phyloP scores from a whole-genome alignment of 2,797 vertebrate species.

The Oceanodroma leucorhoa region DNA sequence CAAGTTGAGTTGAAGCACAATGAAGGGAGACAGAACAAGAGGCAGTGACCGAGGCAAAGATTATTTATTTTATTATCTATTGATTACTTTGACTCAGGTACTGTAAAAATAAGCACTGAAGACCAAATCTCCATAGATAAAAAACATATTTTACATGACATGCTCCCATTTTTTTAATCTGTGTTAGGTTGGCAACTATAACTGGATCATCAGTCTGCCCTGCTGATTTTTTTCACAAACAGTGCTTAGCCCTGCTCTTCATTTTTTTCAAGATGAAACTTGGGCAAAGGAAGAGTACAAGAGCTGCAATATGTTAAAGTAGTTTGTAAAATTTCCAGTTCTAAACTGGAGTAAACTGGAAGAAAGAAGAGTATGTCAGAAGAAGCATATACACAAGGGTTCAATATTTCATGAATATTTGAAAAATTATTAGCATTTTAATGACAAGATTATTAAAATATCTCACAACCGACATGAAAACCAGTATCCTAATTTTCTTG shows the following conservation, averaged over 20 bases:
- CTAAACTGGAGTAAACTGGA: not conserved
- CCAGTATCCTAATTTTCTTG: not conserved
- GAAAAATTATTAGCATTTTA: not conserved
- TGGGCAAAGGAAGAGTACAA: not conserved
- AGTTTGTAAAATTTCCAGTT: not conserved
- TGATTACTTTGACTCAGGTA: not conserved
- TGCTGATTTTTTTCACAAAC: not conserved
- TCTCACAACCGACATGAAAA: not conserved
- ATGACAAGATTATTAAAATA: not conserved
- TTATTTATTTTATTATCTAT: not conserved
- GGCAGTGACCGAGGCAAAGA: not conserved
- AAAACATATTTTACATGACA: not conserved
- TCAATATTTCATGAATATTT: not conserved
- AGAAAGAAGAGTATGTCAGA: not conserved
- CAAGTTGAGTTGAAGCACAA: not conserved
- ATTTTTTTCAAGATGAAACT: not conserved
- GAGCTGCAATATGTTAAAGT: not conserved
- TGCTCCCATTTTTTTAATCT: not conserved
- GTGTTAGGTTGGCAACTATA: not conserved
- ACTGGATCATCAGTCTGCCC: not conserved
- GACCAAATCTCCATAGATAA: not conserved
- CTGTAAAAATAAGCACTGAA: not conserved
- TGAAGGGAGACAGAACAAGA: not conserved
- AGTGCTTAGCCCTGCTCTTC: not conserved
- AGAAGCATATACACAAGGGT: not conserved